These are phyloP conservation scores for Perca fluviatilis DNA, from an alignment of 2,113 vertebrate genomes.

Conservation along the genomic window DNA sequence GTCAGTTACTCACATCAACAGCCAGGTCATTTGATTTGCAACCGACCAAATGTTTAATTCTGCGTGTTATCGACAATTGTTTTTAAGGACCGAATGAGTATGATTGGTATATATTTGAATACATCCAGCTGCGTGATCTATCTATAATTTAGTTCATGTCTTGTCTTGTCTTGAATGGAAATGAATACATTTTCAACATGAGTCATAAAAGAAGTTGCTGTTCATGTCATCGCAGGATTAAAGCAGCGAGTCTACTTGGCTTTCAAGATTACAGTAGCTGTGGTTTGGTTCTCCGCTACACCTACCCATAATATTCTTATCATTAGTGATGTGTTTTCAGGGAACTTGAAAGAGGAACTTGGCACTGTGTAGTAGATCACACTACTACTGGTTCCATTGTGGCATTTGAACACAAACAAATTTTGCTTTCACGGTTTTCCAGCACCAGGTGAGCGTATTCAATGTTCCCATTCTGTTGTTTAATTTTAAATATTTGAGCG, in stretches of 20 bases:
- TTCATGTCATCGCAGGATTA: conserved; percentile 49
- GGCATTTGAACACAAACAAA: conserved; percentile 36
- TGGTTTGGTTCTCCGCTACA: conserved; percentile 36
- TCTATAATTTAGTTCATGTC: neutral
- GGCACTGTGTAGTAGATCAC: conserved; percentile 32
- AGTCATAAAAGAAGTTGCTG: conserved; percentile 38
- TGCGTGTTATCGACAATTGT: neutral
- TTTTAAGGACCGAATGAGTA: neutral
- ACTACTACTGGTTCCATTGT: conserved; percentile 34
- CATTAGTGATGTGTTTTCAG: conserved; percentile 60
- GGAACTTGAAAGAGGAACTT: conserved; percentile 76
- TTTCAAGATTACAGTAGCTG: conserved; percentile 48
- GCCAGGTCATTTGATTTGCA: conserved; percentile 1
- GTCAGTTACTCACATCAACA: neutral
- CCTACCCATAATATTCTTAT: conserved; percentile 51
- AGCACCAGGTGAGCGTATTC: conserved; percentile 36
- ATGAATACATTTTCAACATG: conserved; percentile 34
- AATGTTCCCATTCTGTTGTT: neutral
- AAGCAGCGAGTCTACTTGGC: conserved; percentile 9
- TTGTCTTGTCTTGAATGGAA: conserved; percentile 35
- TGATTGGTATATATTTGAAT: neutral
- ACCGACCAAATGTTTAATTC: neutral
- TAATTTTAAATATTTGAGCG: conserved; percentile 27
- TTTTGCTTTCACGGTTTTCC: conserved; percentile 33
- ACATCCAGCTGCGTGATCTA: neutral